Evolutionary conservation across 2,113 vertebrate species (phyloP), one percentile per base, ranked within the genome.

Genomic region (Emydura subglobosa): DNA sequence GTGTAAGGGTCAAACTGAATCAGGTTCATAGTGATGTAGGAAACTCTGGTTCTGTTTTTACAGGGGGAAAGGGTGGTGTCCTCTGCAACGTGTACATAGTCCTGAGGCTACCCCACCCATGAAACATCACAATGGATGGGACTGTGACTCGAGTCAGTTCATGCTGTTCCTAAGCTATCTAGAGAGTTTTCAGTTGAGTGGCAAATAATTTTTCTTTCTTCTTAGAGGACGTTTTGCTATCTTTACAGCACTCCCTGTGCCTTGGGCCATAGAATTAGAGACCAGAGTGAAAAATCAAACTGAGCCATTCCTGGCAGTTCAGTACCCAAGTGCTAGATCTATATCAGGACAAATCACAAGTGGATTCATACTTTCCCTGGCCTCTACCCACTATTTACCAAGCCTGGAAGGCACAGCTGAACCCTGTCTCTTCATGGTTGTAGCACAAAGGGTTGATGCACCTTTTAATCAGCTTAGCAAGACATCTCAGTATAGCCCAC

Each of bases 251-350:
- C 16, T 88, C 90, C 79, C 50, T 54, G 79, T 79, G 90, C 1
- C 55, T 95, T 88, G 68, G 68, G 90, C 83, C 93, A 5, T 83
- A 86, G 91, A 94, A 80, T 85, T 76, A 89, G 93, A 95, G 79
- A 51, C 65, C 50, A 81, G 68, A 14, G 31, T 74, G 88, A 91
- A 91, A 95, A 7, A 92, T 65, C 59, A 85, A 78, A 96, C 80
- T n/a, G 14, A 49, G 4, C 2, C 17, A 87, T 74, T 72, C n/a
- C 87, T 82, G 74, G 9, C 49, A 82, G 79, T 86, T 44, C 39
- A 39, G 19, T 44, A 57, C 49, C 25, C 42, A 50, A 6, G 59
- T 86, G n/a, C 53, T 92, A 27, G 1, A n/a, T 29, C 44, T 68
- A 6, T 65, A 61, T 51, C 44, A 42, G 80, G 49, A 25, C 65